Conservation (phyloP, 2,888 invertebrate species). For the Brachyptera putata region DNA sequence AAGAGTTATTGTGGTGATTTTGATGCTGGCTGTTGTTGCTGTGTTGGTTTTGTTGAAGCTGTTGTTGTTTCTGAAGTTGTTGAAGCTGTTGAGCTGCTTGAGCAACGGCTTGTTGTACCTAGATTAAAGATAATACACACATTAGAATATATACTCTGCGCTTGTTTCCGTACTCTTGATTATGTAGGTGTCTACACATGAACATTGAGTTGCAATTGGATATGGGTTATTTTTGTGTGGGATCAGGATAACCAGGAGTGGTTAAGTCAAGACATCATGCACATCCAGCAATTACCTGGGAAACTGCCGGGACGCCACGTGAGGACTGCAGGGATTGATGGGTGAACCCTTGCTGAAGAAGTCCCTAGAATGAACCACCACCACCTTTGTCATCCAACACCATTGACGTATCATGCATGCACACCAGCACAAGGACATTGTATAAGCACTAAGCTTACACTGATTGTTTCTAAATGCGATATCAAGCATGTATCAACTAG, state of each 20-base stretch:
- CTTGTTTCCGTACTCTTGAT: no score
- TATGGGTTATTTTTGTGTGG: no score
- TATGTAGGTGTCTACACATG: no score
- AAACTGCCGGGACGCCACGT: conserved; percentile 41
- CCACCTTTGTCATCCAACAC: conserved; percentile 24
- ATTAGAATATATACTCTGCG: no score
- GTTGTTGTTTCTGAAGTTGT: conserved; percentile 59
- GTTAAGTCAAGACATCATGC: no score
- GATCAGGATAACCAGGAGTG: no score
- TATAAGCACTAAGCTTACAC: no score
- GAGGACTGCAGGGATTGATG: conserved; percentile 43
- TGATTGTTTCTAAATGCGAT: no score
- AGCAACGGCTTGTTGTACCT: conserved; percentile 79
- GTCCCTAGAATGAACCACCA: conserved; percentile 42
- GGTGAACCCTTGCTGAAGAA: conserved; percentile 48
- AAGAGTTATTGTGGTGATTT: conserved; percentile 33
- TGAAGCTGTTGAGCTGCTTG: conserved; percentile 82
- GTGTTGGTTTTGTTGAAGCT: conserved; percentile 41
- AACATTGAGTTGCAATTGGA: no score
- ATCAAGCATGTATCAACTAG: no score
- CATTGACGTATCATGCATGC: no score
- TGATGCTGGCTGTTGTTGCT: conserved; percentile 39
- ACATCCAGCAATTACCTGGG: conserved; percentile 47
- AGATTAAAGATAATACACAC: conserved; percentile 30
- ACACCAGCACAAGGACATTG: no score